Percentiles rank a stretch among this genome's conserved stretches.
phyloP scores from a whole-genome alignment of 2,797 vertebrate genomes.

The Neosalanx taihuensis region DNA sequence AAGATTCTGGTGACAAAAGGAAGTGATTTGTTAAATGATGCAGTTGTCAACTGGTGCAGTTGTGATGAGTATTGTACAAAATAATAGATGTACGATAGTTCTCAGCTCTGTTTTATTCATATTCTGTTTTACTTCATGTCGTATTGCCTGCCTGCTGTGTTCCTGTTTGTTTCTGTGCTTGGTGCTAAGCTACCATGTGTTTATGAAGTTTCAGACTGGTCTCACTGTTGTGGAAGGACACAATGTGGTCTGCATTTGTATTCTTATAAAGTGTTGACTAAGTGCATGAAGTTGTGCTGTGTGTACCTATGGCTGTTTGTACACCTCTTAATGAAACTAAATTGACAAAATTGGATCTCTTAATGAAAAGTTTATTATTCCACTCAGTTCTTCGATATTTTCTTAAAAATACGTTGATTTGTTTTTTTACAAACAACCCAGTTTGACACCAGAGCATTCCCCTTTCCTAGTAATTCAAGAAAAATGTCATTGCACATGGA shows the following conservation, averaged over 20 bases:
- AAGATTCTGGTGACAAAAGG: constrained; percentile 32
- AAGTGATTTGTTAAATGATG: constrained; percentile 4
- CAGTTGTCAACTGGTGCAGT: constrained; percentile 25
- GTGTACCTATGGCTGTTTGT: constrained; percentile 62
- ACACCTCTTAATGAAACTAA: constrained; percentile 22
- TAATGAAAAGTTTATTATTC: neutral
- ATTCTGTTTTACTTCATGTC: constrained; percentile 74
- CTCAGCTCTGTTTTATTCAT: constrained; percentile 61
- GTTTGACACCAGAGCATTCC: constrained; percentile 44
- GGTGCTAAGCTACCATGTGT: constrained; percentile 39
- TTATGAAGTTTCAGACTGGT: constrained; percentile 57
- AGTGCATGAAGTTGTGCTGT: constrained; percentile 64
- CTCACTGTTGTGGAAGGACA: constrained; percentile 66
- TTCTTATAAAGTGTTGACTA: constrained; percentile 41
- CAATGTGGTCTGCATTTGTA: constrained; percentile 41
- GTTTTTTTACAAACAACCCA: constrained; percentile 19
- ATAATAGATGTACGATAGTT: constrained; percentile 60
- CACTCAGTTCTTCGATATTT: constrained; percentile 25
- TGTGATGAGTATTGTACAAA: constrained; percentile 70
- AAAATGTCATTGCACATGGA: neutral
- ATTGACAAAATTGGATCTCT: constrained; percentile 28
- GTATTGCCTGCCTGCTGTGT: constrained; percentile 68
- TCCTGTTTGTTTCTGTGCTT: constrained; percentile 45
- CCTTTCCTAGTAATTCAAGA: constrained; percentile 16
- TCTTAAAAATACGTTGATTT: constrained; percentile 19